Conservation (phyloP, 2,888 invertebrate genomes). For the Eristalinus sepulchralis region DNA sequence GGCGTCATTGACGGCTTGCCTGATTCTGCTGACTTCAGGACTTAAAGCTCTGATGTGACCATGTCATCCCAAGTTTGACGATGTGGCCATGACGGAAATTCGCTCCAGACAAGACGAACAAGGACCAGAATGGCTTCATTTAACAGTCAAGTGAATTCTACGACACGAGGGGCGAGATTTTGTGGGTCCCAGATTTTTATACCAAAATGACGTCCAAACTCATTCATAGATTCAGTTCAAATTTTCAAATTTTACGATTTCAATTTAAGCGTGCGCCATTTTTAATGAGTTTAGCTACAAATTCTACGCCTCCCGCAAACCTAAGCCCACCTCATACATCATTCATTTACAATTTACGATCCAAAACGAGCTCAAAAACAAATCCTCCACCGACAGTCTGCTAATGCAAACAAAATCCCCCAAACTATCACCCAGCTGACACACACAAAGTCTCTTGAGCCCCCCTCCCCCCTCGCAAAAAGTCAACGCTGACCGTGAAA, state of each 20-base stretch:
- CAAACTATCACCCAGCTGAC: background rate
- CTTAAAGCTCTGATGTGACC: too few species aligned
- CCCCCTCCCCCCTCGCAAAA: background rate
- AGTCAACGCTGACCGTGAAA: background rate
- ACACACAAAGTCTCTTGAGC: background rate
- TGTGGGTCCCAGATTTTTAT: too few species aligned
- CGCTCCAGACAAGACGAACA: too few species aligned
- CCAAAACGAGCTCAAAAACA: background rate
- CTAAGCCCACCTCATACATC: background rate
- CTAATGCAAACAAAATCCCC: background rate
- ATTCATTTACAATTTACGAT: background rate
- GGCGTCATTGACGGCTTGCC: too few species aligned
- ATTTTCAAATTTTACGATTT: background rate
- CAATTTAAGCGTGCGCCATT: background rate
- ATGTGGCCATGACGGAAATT: too few species aligned
- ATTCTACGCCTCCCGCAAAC: background rate
- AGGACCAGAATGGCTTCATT: too few species aligned
- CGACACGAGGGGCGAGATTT: too few species aligned
- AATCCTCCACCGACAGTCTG: background rate
- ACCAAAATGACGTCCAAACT: background rate
- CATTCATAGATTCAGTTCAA: background rate
- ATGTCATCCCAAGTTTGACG: too few species aligned
- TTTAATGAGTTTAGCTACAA: background rate
- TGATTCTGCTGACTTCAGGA: too few species aligned
- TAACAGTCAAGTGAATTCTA: too few species aligned